Conservation (phyloP, 2,113 vertebrate genomes). For the Leucoraja erinaceus region DNA sequence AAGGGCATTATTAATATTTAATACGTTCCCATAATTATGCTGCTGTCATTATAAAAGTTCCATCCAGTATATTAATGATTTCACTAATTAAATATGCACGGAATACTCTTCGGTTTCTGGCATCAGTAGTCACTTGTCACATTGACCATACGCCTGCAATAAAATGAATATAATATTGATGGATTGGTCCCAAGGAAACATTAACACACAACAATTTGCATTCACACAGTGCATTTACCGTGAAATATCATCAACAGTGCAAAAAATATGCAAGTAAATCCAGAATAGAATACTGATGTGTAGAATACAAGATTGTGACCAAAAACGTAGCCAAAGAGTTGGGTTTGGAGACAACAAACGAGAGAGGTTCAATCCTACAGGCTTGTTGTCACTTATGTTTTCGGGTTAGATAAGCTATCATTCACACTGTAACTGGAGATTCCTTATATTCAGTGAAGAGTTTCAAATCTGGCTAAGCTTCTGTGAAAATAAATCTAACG, state of each 20-base stretch:
- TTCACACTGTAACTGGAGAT: background rate
- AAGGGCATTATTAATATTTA: background rate
- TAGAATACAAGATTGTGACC: background rate
- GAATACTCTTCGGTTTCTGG: background rate
- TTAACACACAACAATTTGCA: background rate
- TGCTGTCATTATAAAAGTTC: background rate
- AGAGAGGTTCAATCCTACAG: background rate
- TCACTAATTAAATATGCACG: background rate
- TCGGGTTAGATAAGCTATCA: background rate
- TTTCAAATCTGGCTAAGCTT: background rate
- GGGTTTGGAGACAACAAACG: background rate
- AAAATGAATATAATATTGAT: slow-evolving; percentile 1
- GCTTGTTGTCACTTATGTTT: background rate
- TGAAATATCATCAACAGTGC: background rate
- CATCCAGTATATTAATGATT: background rate
- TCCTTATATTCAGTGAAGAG: background rate
- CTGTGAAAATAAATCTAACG: background rate
- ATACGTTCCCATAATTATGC: background rate
- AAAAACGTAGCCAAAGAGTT: background rate
- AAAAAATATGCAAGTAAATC: too few relatives aligned
- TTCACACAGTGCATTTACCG: background rate
- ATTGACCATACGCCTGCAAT: background rate
- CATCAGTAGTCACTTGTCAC: background rate
- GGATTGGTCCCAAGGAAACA: background rate
- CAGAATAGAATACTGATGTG: background rate